phyloP scores from a whole-genome alignment of 1,140 invertebrate species.

The Drosophila bipectinata region DNA sequence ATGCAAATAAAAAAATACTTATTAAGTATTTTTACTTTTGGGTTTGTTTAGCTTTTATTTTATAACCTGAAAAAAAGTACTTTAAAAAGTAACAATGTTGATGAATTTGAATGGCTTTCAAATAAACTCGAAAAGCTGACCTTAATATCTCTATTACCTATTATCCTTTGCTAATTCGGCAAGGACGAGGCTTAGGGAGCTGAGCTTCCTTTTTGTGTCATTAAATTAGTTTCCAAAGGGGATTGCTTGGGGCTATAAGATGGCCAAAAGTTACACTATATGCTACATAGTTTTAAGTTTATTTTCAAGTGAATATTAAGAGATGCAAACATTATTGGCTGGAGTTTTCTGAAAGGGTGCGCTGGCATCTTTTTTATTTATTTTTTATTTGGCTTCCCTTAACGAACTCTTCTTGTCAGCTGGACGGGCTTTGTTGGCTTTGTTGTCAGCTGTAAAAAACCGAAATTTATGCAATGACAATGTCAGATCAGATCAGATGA shows the following conservation, averaged over 20 bases:
- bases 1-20: background rate
- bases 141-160: background rate
- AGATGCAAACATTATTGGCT: background rate
- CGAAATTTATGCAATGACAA: constrained; percentile 69
- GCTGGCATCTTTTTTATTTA: constrained; percentile 12
- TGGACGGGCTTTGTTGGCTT: constrained; percentile 23
- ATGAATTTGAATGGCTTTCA: background rate
- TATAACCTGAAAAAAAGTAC: background rate
- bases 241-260: background rate
- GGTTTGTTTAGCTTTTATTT: too few species aligned
- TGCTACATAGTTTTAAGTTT: background rate
- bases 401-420: constrained; percentile 46
- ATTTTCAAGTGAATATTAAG: background rate
- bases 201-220: background rate
- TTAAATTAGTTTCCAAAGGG: constrained; percentile 3
- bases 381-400: constrained; percentile 39
- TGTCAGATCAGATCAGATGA: constrained; percentile 38
- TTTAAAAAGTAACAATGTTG: background rate
- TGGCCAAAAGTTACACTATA: too few species aligned
- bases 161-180: constrained; percentile 1
- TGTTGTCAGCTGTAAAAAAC: constrained; percentile 59
- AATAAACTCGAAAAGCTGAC: background rate
- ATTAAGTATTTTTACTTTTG: too few species aligned
- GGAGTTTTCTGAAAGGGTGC: constrained; percentile 4
- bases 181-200: background rate